Evolutionary conservation across 2,888 invertebrate genomes (phyloP), one percentile per base, ranked within the genome.

Genomic region (Philonicus albiceps): DNA sequence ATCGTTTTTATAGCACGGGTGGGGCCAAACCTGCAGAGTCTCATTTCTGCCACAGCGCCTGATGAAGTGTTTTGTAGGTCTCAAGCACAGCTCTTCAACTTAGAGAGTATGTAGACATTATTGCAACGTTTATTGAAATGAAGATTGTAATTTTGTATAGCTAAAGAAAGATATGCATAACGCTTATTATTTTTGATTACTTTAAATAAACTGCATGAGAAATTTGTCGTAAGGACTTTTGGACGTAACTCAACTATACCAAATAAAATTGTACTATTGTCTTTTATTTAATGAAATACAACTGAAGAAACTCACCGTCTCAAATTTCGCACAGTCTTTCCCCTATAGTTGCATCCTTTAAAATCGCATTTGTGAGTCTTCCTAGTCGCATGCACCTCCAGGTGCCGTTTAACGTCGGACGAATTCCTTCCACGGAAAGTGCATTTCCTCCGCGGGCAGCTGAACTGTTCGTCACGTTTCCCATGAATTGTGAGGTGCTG

Each of bases 401-500:
- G 90, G 90, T 95, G 95, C 73, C 90, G 90, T 84, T 92, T 93
- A 19, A 95, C 91, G 89, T 94, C 94, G 22, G 93, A 93, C 86
- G 92, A 91, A 75, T 93, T 94, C 40, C 94, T 92, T 0, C 94
- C 94, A 6, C 93, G 90, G 90, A 94, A 95, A 8, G 93, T 92
- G 89, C 95, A 95, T 37, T 93, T 93, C 43, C 93, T 91, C 88
- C 93, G 90, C 13, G 93, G 91, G 89, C 95, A 95, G 88, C 92
- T 92, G 91, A 92, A 94, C 86, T 92, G 91, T 43, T 88, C 87
- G 53, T 89, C 89, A 75, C 87, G 85, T 80, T 88, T 73, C 1
- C 81, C 86, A 90, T 95, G 95, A 31, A 93, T 93, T 81, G 93
- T 91, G 92, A 93, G 93, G 90, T 95, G 95, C 89, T 94, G 93